These are phyloP conservation scores for Caradrina clavipalpis DNA, from an alignment of 2,888 invertebrate genomes.

Conservation along the genomic window DNA sequence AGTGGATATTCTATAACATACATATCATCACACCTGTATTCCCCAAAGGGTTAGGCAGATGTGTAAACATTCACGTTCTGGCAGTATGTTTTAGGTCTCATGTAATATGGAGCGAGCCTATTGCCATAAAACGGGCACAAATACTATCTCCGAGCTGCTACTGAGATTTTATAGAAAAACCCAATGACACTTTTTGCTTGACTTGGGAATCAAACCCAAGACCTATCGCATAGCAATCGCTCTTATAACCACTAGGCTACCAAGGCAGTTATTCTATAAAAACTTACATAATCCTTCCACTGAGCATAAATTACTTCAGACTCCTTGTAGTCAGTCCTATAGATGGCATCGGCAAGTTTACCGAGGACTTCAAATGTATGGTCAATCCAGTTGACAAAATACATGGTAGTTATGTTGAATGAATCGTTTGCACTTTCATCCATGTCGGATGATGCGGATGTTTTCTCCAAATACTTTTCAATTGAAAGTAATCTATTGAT, in stretches of 20 bases:
- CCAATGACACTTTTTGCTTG: no score
- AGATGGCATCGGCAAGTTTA: slow-evolving; percentile 78
- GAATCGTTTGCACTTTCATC: slow-evolving; percentile 70
- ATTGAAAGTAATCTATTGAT: slow-evolving; percentile 76
- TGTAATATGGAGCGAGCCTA: no score
- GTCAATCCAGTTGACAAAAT: slow-evolving; percentile 89
- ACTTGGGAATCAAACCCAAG: no score
- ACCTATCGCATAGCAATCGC: no score
- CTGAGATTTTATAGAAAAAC: no score
- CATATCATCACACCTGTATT: no score
- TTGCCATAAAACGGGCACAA: no score
- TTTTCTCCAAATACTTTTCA: slow-evolving; percentile 70
- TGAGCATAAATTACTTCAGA: slow-evolving; percentile 66
- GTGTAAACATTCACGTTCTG: no score
- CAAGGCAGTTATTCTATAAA: background rate
- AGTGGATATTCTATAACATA: background rate
- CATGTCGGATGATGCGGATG: slow-evolving; percentile 30
- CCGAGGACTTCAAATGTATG: slow-evolving; percentile 84
- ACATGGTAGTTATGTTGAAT: slow-evolving; percentile 78
- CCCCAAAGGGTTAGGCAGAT: no score
- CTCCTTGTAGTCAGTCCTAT: slow-evolving; percentile 78
- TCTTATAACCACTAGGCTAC: no score
- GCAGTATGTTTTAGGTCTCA: no score
- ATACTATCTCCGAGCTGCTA: no score
- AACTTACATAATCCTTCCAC: slow-evolving; percentile 81